These are phyloP conservation scores for Leptinotarsa rubiginosa DNA, from an alignment of 2,888 invertebrate genomes.

Conservation along the genomic window DNA sequence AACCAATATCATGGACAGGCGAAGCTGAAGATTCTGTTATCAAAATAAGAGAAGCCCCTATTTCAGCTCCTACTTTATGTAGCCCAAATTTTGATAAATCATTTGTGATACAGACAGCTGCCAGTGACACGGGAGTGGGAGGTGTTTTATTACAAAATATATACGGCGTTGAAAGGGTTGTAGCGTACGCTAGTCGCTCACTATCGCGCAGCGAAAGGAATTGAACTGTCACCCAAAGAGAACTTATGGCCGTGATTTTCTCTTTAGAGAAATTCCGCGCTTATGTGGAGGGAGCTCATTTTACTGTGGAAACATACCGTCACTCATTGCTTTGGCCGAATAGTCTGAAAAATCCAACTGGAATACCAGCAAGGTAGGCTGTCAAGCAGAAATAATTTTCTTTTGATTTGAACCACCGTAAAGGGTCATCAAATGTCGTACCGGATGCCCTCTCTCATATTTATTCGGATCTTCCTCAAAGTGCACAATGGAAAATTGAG, in stretches of 20 bases:
- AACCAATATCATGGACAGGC: slow-evolving; percentile 46
- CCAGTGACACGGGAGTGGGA: background rate
- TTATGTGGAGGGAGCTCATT: slow-evolving; percentile 50
- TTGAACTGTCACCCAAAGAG: slow-evolving; percentile 44
- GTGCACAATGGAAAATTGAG: too few relatives aligned
- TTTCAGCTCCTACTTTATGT: background rate
- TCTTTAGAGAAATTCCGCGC: slow-evolving; percentile 47
- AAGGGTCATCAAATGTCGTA: slow-evolving; percentile 48
- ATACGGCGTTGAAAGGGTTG: slow-evolving; percentile 33
- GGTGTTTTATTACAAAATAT: slow-evolving; percentile 36
- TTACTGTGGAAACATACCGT: slow-evolving; percentile 49
- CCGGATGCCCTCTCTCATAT: slow-evolving; percentile 45
- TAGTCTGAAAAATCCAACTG: slow-evolving; percentile 50
- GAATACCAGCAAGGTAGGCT: slow-evolving; percentile 51
- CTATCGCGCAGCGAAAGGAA: slow-evolving; percentile 41
- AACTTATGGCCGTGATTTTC: slow-evolving; percentile 39
- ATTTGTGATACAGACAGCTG: background rate
- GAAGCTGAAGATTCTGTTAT: too few relatives aligned
- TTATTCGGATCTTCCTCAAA: background rate
- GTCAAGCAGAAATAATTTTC: slow-evolving; percentile 42
- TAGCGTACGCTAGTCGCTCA: slow-evolving; percentile 38
- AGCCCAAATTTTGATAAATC: background rate
- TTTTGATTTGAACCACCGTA: slow-evolving; percentile 49
- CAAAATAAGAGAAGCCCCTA: too few relatives aligned
- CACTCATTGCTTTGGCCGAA: slow-evolving; percentile 51